Evolutionary conservation across 2,113 vertebrate species (phyloP).

Genomic region (Donacobius atricapilla): DNA sequence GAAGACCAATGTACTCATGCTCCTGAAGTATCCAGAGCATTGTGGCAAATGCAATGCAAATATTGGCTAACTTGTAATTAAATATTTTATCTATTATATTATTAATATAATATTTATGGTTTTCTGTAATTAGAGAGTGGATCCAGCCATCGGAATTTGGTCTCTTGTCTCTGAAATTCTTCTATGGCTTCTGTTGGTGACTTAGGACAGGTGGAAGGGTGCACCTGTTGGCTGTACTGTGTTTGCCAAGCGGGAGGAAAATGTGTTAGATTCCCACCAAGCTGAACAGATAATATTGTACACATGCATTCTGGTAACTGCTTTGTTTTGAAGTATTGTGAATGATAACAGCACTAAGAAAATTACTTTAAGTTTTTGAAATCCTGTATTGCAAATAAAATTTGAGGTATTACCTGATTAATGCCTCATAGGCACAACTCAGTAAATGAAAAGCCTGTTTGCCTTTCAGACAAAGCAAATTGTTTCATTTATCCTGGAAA

Average conservation of each 20-base stretch:
- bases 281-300: not conserved
- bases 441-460: not conserved
- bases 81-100: not conserved
- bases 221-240: rapidly evolving
- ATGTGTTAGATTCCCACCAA: not conserved
- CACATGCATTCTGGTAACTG: not conserved
- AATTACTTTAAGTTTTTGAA: not conserved
- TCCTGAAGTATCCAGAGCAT: not conserved
- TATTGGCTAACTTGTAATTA: not conserved
- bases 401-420: not conserved
- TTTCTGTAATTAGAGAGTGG: not conserved
- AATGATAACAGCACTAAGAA: not conserved
- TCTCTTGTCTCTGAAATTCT: not conserved
- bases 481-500: conserved; percentile 86
- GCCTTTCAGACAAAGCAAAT: conserved; percentile 75
- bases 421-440: not conserved
- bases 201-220: not conserved
- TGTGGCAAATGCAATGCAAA: not conserved
- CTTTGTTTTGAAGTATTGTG: not conserved
- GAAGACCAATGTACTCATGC: not conserved
- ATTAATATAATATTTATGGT: not conserved
- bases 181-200: not conserved
- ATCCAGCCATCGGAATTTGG: not conserved
- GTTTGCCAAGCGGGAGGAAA: not conserved
- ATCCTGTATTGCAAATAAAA: not conserved